phyloP scores from a whole-genome alignment of 2,888 invertebrate species.

The Drosophila acutilabella region DNA sequence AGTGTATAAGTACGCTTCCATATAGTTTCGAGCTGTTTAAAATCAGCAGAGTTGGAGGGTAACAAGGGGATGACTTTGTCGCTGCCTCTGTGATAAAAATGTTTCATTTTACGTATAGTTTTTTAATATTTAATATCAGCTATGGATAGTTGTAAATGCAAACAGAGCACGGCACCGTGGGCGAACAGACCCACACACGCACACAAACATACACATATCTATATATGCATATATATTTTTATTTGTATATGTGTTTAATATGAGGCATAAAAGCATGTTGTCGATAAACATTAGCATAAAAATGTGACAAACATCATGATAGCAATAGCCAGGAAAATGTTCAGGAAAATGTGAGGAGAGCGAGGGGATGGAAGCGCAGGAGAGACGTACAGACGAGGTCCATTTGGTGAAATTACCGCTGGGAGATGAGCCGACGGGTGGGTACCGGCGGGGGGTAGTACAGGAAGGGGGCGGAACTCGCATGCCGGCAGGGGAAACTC shows the following conservation, averaged over 20 bases:
- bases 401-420: conserved; percentile 48
- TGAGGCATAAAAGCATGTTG: conserved; percentile 68
- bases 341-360: neutral
- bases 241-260: conserved; percentile 31
- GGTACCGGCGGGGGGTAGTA: neutral
- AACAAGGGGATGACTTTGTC: conserved; percentile 48
- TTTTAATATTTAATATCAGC: conserved; percentile 78
- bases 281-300: conserved; percentile 81
- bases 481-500: conserved; percentile 1
- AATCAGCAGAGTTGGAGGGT: conserved; percentile 1
- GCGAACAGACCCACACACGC: conserved; percentile 3
- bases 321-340: conserved; percentile 21
- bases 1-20: conserved; percentile 27
- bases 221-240: neutral
- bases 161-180: conserved; percentile 33
- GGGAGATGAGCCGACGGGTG: conserved; percentile 26
- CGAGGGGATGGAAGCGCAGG: neutral
- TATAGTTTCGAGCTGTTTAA: conserved; percentile 29
- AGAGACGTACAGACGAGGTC: conserved; percentile 18
- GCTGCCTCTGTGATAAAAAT: conserved; percentile 71
- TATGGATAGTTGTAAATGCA: conserved; percentile 57
- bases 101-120: conserved; percentile 77
- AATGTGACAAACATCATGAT: conserved; percentile 73
- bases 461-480: neutral
- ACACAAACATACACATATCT: conserved; percentile 4